Evolutionary conservation across 2,888 invertebrate genomes (phyloP).

Genomic region (Apodemia zela): DNA sequence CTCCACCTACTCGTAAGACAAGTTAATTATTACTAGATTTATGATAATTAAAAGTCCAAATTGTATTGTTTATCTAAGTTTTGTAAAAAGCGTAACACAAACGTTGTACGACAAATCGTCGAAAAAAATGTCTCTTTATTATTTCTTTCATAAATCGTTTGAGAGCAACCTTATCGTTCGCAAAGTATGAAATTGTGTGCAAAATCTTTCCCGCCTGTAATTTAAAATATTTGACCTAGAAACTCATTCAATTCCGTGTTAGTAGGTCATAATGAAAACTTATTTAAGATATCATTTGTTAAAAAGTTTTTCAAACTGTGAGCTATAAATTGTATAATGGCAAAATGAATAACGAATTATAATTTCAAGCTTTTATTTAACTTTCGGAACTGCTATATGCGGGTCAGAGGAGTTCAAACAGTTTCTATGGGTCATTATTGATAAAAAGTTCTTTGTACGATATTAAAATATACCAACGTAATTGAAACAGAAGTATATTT

Average conservation of each 20-base stretch:
- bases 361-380: neutral
- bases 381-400: neutral
- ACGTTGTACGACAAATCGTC: neutral
- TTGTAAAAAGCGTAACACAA: too few species aligned
- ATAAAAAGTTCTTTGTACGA: too few species aligned
- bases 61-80: too few species aligned
- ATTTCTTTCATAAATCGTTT: neutral
- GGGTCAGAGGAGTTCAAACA: too few species aligned
- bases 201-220: neutral
- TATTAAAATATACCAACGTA: too few species aligned
- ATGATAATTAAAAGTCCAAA: too few species aligned
- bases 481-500: too few species aligned
- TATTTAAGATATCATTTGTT: constrained; percentile 12
- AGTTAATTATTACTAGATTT: too few species aligned
- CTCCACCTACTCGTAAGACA: too few species aligned
- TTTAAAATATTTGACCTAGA: constrained; percentile 7
- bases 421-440: too few species aligned
- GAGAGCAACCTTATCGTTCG: neutral
- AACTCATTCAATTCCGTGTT: constrained; percentile 9
- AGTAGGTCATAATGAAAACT: constrained; percentile 10
- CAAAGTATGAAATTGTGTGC: neutral
- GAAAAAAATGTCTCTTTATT: neutral
- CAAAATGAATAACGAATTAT: neutral
- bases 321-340: neutral
- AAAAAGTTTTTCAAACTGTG: neutral